Base-by-base conservation (phyloP, 2,888 invertebrate genomes). In the Erebia epiphron region DNA sequence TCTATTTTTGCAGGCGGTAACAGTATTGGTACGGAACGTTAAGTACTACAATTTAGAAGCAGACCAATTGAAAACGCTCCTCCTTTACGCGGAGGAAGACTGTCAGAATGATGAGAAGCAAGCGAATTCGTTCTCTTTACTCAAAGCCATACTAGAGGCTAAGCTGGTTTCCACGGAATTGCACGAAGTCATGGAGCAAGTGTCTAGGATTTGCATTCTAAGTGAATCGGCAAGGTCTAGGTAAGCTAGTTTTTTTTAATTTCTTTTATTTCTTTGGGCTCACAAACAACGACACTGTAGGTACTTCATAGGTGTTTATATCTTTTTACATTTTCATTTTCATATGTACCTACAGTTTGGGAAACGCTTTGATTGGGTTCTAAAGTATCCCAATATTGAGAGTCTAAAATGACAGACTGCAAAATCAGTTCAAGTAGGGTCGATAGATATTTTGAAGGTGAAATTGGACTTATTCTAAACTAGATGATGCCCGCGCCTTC, bases 61-160 rank as follows among this genome's bases (percentile, higher is more conserved):
- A 0, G 96, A 97, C 3, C 98, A 99, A 84, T 88, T 98, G 11
- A 96, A 97, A 85, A 95, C 97, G 5, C 88, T 99, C 1, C 89
- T 99, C 13, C 91, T 97, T 1, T 99, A 98, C 80, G 97, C 97
- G 0, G 98, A 99, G 83, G 97, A 98, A 85, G 98, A 99, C 83
- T 94, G 99, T 46, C 95, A 97, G 82, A 97, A 97, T 79, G 94
- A 95, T 61, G 96, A 97, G 52, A 95, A 96, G 77, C 98, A 98
- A 82, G 95, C 97, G 0, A 97, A 97, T 52, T 98, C 98, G 0
- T 99, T 99, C 83, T 94, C 96, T 0, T 89, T 99, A 0, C 90
- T 99, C 0, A 98, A 97, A 89, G 97, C 98, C 0, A 96, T 98
- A 73, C 91, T 99, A 21, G 94, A 95, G 21, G 95, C 97, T 0